phyloP scores from a whole-genome alignment of 2,888 invertebrate genomes.

The Ametastegia equiseti region DNA sequence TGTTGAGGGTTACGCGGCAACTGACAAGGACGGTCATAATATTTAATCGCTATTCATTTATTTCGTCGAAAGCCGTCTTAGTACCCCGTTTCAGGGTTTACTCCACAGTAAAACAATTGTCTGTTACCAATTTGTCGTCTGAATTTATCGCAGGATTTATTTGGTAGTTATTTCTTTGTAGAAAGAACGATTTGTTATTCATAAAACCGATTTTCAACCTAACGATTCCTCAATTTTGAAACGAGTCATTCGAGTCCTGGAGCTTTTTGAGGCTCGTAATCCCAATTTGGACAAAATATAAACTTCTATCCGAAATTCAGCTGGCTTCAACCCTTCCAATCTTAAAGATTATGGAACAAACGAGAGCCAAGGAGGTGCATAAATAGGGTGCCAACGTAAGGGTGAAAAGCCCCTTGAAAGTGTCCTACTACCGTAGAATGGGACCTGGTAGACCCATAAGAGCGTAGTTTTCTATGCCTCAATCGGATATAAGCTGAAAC shows the following conservation, averaged over 20 bases:
- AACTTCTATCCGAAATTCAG: constrained; percentile 42
- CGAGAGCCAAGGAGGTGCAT: constrained; percentile 69
- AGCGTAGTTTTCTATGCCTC: constrained; percentile 36
- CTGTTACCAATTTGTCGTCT: constrained; percentile 5
- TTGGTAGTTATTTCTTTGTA: not conserved
- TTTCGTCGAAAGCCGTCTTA: constrained; percentile 62
- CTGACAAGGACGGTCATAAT: constrained; percentile 73
- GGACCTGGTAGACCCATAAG: constrained; percentile 15
- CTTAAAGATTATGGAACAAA: constrained; percentile 76
- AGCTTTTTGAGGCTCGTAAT: not conserved
- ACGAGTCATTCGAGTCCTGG: not conserved
- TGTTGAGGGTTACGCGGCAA: constrained; percentile 65
- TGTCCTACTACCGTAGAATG: constrained; percentile 27
- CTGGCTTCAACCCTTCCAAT: constrained; percentile 71
- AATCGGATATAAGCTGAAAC: not conserved
- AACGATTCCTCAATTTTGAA: not conserved
- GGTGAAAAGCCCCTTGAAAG: constrained; percentile 52
- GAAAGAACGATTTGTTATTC: not conserved
- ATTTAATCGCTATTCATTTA: constrained; percentile 75
- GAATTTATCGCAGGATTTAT: not conserved
- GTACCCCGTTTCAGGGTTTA: constrained; percentile 57
- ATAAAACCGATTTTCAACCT: not conserved
- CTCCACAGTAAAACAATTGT: constrained; percentile 64
- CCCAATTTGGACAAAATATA: constrained; percentile 21
- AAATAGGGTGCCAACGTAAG: constrained; percentile 72